These are phyloP conservation scores for Sycophila texana DNA, from an alignment of 2,888 invertebrate species.

Conservation along the genomic window DNA sequence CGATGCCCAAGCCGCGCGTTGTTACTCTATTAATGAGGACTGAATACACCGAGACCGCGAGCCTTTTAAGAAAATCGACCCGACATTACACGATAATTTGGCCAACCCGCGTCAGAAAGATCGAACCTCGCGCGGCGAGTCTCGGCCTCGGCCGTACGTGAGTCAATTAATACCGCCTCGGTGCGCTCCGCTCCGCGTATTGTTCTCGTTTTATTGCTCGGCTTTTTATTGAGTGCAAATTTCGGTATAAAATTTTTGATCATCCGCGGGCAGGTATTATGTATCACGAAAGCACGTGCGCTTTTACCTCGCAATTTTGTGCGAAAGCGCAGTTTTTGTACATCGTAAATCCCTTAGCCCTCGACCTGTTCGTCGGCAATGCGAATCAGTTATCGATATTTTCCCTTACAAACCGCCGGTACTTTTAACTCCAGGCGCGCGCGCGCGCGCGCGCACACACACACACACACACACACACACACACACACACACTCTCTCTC, in stretches of 20 bases:
- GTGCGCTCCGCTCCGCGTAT: not conserved
- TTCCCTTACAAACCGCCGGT: not conserved
- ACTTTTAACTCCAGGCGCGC: not conserved
- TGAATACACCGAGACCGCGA: constrained; percentile 35
- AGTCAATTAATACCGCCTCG: constrained; percentile 48
- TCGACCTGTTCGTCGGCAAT: no score
- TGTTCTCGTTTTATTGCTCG: not conserved
- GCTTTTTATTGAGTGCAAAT: constrained; percentile 56
- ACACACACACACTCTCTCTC: no score
- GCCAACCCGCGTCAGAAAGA: not conserved
- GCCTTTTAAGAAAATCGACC: constrained; percentile 24
- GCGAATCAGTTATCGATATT: no score
- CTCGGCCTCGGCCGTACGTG: constrained; percentile 13
- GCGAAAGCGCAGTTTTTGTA: not conserved
- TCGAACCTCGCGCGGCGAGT: no score
- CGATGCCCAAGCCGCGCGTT: constrained; percentile 15
- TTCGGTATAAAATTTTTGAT: constrained; percentile 37
- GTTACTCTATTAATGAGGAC: constrained; percentile 55
- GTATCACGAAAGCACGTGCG: constrained; percentile 1
- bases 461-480: no score
- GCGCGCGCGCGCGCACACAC: not conserved
- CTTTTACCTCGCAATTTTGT: constrained; percentile 47
- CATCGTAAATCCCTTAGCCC: not conserved
- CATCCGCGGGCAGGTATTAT: constrained; percentile 36
- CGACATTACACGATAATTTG: constrained; percentile 46